Percentiles rank a stretch among this genome's conserved stretches.
Evolutionary conservation across 2,888 invertebrate species (phyloP).

Genomic region (Ormyrus nitidulus): DNA sequence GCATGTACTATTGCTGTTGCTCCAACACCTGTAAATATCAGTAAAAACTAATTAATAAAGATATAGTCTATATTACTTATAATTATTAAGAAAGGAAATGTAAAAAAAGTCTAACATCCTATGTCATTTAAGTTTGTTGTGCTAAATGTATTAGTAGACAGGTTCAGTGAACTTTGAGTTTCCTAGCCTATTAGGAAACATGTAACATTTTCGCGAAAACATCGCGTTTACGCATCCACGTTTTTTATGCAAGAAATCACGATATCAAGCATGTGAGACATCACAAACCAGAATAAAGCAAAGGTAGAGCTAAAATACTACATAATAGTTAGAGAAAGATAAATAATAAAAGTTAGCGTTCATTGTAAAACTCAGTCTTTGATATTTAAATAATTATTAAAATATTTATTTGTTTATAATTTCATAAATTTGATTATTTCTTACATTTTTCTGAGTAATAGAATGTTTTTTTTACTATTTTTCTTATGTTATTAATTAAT

Average conservation of each 20-base stretch:
- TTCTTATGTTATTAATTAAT: neutral
- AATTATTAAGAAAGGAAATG: no score
- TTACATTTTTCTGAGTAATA: no score
- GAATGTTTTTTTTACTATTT: no score
- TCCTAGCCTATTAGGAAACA: conserved; percentile 9
- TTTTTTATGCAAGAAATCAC: conserved; percentile 28
- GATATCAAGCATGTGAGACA: neutral
- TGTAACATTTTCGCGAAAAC: conserved; percentile 28
- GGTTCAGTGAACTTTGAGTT: conserved; percentile 32
- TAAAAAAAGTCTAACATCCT: no score
- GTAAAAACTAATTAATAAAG: no score
- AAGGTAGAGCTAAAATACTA: neutral
- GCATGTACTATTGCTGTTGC: conserved; percentile 97
- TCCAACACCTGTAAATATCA: conserved; percentile 85
- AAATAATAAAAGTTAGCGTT: no score
- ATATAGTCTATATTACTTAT: no score
- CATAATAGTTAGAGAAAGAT: neutral
- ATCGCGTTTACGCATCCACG: neutral
- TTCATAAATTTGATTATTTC: no score
- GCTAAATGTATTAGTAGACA: neutral
- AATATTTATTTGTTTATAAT: no score
- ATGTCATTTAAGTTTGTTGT: neutral
- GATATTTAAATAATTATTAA: no score
- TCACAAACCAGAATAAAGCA: neutral
- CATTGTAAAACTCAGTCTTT: no score